Percentiles rank a stretch among this genome's conserved stretches.
Conservation (phyloP, 2,888 invertebrate genomes). For the Rotaria socialis region DNA sequence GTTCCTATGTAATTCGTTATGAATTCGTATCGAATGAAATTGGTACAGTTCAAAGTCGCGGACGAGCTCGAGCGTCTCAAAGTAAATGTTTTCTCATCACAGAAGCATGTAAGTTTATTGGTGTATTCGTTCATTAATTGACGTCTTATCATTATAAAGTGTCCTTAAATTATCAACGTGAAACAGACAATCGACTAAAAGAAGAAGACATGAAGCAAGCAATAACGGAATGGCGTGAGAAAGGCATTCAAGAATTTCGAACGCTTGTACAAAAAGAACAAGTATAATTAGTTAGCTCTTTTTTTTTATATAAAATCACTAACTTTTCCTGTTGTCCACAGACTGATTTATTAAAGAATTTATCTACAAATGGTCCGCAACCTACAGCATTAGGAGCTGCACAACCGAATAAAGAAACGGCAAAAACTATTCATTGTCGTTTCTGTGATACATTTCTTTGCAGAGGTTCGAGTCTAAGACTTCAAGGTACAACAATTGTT, state of each 20-base stretch:
- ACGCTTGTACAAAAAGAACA: background rate
- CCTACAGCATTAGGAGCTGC: too few relatives aligned
- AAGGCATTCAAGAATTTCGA: background rate
- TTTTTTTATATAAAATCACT: background rate
- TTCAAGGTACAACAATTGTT: background rate
- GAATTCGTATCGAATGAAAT: conserved; percentile 48
- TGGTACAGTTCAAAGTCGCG: conserved; percentile 45
- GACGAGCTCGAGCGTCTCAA: conserved; percentile 47
- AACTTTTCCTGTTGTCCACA: background rate
- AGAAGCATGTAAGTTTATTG: background rate
- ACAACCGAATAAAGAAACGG: background rate
- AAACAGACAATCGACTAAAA: background rate
- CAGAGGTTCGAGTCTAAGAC: background rate
- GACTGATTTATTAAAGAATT: background rate
- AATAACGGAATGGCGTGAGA: background rate
- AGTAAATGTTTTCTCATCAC: conserved; percentile 47
- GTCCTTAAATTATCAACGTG: background rate
- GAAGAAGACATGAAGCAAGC: conserved; percentile 13
- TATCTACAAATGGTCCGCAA: background rate
- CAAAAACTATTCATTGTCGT: background rate
- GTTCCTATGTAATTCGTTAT: conserved; percentile 48
- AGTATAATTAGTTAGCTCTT: background rate
- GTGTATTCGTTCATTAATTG: background rate
- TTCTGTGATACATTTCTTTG: conserved; percentile 9
- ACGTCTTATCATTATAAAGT: background rate